phyloP scores from a whole-genome alignment of 2,888 invertebrate genomes.

The Mimas tiliae region DNA sequence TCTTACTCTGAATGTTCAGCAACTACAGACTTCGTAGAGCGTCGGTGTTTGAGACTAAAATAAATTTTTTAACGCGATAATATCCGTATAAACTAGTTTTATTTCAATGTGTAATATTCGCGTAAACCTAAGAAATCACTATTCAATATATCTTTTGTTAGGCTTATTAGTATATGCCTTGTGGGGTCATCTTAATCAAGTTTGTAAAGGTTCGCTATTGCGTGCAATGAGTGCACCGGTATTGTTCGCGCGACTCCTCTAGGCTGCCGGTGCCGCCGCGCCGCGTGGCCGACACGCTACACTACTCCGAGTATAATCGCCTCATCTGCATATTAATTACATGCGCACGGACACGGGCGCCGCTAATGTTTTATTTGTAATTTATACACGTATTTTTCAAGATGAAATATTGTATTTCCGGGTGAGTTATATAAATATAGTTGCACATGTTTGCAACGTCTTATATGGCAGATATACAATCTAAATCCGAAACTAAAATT shows the following conservation, averaged over 20 bases:
- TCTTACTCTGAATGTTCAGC: too few relatives aligned
- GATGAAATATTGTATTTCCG: background rate
- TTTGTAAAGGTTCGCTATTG: background rate
- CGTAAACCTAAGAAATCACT: too few relatives aligned
- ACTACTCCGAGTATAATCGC: conserved; percentile 11
- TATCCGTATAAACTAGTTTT: too few relatives aligned
- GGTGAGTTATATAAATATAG: background rate
- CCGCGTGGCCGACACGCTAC: background rate
- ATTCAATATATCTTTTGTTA: too few relatives aligned
- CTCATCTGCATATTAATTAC: conserved; percentile 18
- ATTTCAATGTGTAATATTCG: too few relatives aligned
- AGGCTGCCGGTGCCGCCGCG: background rate
- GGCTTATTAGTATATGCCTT: too few relatives aligned
- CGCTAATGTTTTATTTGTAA: conserved; percentile 7
- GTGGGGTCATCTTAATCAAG: background rate
- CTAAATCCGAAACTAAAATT: too few relatives aligned
- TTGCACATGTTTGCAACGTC: background rate
- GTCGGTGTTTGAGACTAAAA: too few relatives aligned
- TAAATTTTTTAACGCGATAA: too few relatives aligned
- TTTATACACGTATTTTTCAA: background rate
- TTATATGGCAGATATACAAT: too few relatives aligned
- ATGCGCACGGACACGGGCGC: background rate
- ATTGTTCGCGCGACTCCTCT: background rate
- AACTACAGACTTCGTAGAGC: too few relatives aligned
- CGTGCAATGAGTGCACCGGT: background rate